Percentiles rank a stretch among this genome's conserved stretches.
Evolutionary conservation across 2,113 vertebrate genomes (phyloP).

Genomic region (Sylvilagus bachmani): DNA sequence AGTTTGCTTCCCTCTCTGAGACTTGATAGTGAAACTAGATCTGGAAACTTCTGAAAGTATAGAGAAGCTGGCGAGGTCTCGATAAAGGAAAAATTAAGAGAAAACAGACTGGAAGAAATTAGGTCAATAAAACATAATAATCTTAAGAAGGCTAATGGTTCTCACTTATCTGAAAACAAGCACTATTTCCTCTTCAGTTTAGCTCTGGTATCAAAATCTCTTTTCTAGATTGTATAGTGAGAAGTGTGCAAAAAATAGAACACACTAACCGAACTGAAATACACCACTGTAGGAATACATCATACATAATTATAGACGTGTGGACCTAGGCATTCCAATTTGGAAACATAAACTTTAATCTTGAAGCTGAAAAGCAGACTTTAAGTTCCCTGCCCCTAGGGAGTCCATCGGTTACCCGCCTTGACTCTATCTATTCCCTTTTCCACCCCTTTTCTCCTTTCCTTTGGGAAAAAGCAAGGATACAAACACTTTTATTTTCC

Average conservation of each 20-base stretch:
- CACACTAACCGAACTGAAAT: conserved; percentile 24
- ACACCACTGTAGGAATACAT: not conserved
- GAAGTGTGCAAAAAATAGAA: conserved; percentile 50
- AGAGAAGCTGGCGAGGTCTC: not conserved
- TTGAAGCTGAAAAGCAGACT: not conserved
- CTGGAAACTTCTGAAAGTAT: not conserved
- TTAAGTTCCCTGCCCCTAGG: not conserved
- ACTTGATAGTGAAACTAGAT: not conserved
- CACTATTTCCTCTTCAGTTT: conserved; percentile 18
- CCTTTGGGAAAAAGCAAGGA: not conserved
- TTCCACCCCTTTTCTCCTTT: not conserved
- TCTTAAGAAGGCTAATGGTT: not conserved
- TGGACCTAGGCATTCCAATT: not conserved
- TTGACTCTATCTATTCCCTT: not conserved
- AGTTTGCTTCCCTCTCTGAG: not conserved
- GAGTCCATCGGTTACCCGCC: not conserved
- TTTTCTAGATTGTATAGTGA: not conserved
- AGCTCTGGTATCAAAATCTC: conserved; percentile 9
- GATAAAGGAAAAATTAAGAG: not conserved
- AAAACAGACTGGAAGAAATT: not conserved
- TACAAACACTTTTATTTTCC: conserved; percentile 31
- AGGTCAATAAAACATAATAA: not conserved
- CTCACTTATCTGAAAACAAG: conserved; percentile 49
- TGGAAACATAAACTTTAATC: not conserved
- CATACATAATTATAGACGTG: not conserved